Percentiles rank a stretch among this genome's conserved stretches.
These are phyloP conservation scores for Sclerurus mexicanus DNA, from an alignment of 2,113 vertebrate species.

Conservation along the genomic window DNA sequence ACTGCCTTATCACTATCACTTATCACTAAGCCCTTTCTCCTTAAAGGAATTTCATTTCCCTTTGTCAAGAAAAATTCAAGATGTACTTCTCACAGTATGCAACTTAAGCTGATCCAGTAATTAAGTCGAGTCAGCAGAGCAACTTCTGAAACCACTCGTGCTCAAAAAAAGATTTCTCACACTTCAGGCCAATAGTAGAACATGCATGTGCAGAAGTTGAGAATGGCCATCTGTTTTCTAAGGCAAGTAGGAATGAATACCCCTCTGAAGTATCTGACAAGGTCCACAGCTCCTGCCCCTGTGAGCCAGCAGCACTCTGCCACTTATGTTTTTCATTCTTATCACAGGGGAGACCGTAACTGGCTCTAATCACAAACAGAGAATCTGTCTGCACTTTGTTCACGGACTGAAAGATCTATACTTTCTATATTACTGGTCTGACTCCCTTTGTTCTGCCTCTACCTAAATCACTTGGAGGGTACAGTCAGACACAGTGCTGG, in stretches of 20 bases:
- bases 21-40: not conserved
- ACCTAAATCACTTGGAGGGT: not conserved
- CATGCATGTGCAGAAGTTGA: rapidly evolving
- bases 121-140: not conserved
- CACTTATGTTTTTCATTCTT: not conserved
- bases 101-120: not conserved
- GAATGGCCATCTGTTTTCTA: not conserved
- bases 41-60: not conserved
- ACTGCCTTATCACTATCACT: not conserved
- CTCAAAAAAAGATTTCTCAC: not conserved
- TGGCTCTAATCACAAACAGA: not conserved
- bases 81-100: not conserved
- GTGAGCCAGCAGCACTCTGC: not conserved
- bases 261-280: not conserved
- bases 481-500: rapidly evolving
- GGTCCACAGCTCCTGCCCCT: not conserved
- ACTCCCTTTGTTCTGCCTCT: not conserved
- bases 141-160: not conserved
- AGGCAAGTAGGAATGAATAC: not conserved
- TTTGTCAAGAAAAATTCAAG: not conserved
- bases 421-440: not conserved
- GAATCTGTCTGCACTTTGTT: not conserved
- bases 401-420: not conserved
- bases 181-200: not conserved
- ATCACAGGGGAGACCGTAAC: not conserved